Evolutionary conservation across 2,113 vertebrate genomes (phyloP).

Genomic region (Otus sunia): DNA sequence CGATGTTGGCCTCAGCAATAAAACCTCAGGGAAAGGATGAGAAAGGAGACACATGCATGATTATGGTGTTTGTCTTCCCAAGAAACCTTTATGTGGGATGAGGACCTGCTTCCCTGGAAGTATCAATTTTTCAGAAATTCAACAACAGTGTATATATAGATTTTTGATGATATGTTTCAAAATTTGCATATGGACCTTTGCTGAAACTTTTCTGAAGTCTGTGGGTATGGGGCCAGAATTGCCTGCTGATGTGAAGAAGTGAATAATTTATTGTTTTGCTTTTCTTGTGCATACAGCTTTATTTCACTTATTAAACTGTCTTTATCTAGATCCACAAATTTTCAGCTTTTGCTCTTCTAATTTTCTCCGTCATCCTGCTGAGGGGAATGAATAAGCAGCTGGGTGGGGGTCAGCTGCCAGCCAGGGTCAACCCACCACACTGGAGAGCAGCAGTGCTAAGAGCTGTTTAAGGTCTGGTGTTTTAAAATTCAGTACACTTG

Average conservation of each 20-base stretch:
- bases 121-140: not conserved
- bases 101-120: not conserved
- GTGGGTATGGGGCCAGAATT: not conserved
- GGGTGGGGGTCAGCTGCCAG: not conserved
- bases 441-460: fast-evolving
- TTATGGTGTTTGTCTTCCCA: not conserved
- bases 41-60: not conserved
- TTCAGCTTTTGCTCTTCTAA: not conserved
- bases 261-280: not conserved
- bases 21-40: not conserved
- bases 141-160: not conserved
- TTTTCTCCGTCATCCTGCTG: not conserved
- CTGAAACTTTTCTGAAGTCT: not conserved
- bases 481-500: not conserved
- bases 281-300: not conserved
- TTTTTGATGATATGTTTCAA: not conserved
- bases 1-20: fast-evolving
- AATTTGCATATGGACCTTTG: not conserved
- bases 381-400: not conserved
- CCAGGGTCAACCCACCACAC: not conserved
- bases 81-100: fast-evolving
- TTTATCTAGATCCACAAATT: not conserved
- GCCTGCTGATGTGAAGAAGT: not conserved
- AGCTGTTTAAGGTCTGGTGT: not conserved
- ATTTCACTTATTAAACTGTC: not conserved